phyloP scores from a whole-genome alignment of 2,113 vertebrate species.

The Phoxinus phoxinus region DNA sequence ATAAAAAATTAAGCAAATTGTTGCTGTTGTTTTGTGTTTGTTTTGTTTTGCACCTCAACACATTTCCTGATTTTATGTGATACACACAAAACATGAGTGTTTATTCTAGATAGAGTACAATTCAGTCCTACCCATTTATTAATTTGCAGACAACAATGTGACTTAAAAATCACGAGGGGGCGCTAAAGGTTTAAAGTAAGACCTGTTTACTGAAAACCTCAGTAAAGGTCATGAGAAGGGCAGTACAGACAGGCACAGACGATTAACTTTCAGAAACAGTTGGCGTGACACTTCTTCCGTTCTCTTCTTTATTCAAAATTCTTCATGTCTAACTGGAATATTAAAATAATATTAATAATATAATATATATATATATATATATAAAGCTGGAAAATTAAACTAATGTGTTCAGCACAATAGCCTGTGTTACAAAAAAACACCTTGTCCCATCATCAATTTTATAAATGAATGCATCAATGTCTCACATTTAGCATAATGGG shows the following conservation, averaged over 20 bases:
- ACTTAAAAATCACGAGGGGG: neutral
- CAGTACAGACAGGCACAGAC: neutral
- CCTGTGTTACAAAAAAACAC: neutral
- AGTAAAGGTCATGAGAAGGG: conserved; percentile 11
- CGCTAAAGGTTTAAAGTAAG: neutral
- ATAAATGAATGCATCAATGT: too few species aligned
- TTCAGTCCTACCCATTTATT: neutral
- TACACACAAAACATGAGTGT: neutral
- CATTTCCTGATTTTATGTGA: neutral
- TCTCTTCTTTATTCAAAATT: neutral
- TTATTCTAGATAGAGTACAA: too few species aligned
- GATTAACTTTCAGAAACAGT: neutral
- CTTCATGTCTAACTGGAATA: neutral
- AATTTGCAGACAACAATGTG: neutral
- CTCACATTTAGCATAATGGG: neutral
- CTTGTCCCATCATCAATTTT: too few species aligned
- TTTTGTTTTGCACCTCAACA: neutral
- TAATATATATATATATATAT: too few species aligned
- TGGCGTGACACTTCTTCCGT: neutral
- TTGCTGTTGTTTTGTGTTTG: too few species aligned
- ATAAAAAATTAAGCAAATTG: neutral
- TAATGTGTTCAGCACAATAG: neutral
- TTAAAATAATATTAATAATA: too few species aligned
- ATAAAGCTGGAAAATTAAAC: neutral
- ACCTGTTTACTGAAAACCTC: conserved; percentile 12